Evolutionary conservation across 2,113 vertebrate genomes (phyloP), one percentile per base, ranked within the genome.

Genomic region (Ictidomys tridecemlineatus): DNA sequence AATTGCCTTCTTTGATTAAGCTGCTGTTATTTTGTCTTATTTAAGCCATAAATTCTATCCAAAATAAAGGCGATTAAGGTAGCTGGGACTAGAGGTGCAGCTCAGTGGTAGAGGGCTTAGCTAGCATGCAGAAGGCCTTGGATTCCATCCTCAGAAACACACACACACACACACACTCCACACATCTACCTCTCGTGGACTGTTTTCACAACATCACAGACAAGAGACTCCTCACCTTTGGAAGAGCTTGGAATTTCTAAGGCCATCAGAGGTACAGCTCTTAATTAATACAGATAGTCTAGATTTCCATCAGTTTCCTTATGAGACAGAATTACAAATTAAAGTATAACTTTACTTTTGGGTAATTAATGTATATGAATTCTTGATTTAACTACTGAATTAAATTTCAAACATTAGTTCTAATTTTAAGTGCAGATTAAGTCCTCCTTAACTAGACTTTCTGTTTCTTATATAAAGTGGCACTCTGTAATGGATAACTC

Each of bases 261-360:
- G n/a, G 32, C 6, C 73, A 69, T 37, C 8, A 65, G 37, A 83
- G 34, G 32, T 30, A 34, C 6, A 58, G 42, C 30, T 58, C 51
- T 88, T 85, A 91, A 51, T 58, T 20, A 18, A 93, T 51, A 76
- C 2, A 22, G 1, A 34, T 16, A 79, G 42, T 14, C 11, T 51
- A 48, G 39, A 78, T 95, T 90, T 45, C 53, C 32, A 94, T 28
- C 39, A 1, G 30, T 79, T 96, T 92, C 79, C 48, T 78, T 87
- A 53, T 48, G 26, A 61, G n/a, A 48, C 24, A 74, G 20, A 58
- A 74, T 78, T 69, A 37, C 45, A 77, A 76, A 20, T 74, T 51
- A 87, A 84, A 79, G n/a, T 63, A 78, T 70, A 91, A 51, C 73
- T 39, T 48, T 67, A 63, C 28, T 67, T n/a, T 56, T 20, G 20